These are phyloP conservation scores for Temnothorax nylanderi DNA, from an alignment of 1,140 invertebrate species.

Conservation along the genomic window DNA sequence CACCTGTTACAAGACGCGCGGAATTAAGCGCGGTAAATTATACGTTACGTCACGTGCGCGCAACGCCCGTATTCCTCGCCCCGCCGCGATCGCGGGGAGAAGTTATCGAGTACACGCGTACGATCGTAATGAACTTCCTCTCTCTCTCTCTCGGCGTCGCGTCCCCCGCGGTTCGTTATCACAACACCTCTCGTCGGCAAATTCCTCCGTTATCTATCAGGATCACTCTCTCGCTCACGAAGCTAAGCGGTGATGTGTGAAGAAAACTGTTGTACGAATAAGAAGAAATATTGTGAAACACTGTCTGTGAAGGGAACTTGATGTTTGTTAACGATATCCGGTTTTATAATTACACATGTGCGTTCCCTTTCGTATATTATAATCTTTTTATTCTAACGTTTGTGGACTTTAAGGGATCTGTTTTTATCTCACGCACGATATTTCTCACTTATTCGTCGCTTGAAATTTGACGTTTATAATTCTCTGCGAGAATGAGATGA, in stretches of 20 bases:
- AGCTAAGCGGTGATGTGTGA: background rate
- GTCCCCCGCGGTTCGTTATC: slow-evolving; percentile 3
- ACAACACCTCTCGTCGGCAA: background rate
- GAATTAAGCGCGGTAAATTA: slow-evolving; percentile 67
- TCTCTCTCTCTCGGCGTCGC: background rate
- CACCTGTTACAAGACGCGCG: slow-evolving; percentile 66
- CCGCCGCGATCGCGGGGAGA: slow-evolving; percentile 10
- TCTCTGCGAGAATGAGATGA: background rate
- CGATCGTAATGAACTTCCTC: slow-evolving; percentile 60
- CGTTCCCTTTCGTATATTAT: background rate
- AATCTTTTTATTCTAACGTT: background rate
- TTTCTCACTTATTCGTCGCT: background rate
- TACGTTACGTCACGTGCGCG: slow-evolving; percentile 51
- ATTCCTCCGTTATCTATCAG: slow-evolving; percentile 46
- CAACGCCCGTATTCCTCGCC: background rate
- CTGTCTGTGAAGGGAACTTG: background rate
- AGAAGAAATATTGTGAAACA: background rate
- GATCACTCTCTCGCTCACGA: slow-evolving; percentile 25
- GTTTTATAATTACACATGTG: background rate
- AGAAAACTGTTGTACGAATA: slow-evolving; percentile 4
- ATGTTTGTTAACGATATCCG: background rate
- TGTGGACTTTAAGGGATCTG: background rate
- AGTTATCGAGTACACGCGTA: slow-evolving; percentile 54
- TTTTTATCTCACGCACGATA: background rate
- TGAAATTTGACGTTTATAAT: slow-evolving; percentile 12